Evolutionary conservation across 2,888 invertebrate genomes (phyloP), one percentile per base, ranked within the genome.

Genomic region (Caenorhabditis panamensis): DNA sequence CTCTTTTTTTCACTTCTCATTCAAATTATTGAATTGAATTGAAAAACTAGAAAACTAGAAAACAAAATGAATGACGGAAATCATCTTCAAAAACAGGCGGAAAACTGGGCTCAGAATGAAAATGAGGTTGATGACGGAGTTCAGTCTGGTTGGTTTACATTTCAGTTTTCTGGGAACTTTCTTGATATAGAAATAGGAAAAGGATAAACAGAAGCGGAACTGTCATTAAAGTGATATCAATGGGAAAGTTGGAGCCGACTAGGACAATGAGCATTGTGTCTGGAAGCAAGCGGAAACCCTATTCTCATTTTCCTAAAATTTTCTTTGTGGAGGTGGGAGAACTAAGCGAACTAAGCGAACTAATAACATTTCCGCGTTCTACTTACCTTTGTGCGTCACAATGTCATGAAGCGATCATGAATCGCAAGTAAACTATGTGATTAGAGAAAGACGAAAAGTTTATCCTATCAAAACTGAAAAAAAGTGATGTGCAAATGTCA

Each of bases 401-500:
- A 49, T 26, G 13, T n/a, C n/a, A n/a, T n/a, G 13, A 31, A 8
- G 22, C 47, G 68, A 58, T 58, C 36, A 68, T n/a, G 47, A 47
- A 47, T 59, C 22, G 44, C n/a, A 54, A 13, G 41, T 36, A 56
- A 66, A 54, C 44, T 67, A 24, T 56, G 18, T 22, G 67, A 44
- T 16, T 54, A 41, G 41, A 11, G 41, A 51, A 31, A 9, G 31
- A 31, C 31, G 6, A 36, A 20, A 36, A 51, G n/a, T 61, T 26
- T 24, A 20, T 41, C 3, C 4, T 6, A 41, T 11, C 41, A 2
- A 56, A 24, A 36, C 1, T 20, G 41, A n/a, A 6, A 18, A 41
- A 51, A 41, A 28, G 44, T 69, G 59, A 61, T 54, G 61, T 44
- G 53, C 2, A 61, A 69, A 69, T 69, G 69, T 41, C 61, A 69